Evolutionary conservation across 2,797 vertebrate species (phyloP).

Genomic region (Hyperoplus immaculatus): DNA sequence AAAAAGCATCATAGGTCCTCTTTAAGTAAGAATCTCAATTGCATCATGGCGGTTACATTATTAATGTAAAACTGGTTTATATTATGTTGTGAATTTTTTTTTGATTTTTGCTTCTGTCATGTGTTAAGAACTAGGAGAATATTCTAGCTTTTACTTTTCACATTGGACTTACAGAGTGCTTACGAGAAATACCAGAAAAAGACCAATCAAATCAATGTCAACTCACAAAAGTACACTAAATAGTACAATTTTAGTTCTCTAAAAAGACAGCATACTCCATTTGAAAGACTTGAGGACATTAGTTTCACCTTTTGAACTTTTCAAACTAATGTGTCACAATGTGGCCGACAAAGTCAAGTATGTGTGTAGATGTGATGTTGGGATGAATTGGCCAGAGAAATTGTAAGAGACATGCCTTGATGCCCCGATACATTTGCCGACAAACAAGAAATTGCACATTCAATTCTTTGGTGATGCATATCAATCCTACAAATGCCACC

Average conservation of each 20-base stretch:
- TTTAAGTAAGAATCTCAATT: background rate
- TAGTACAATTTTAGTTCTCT: background rate
- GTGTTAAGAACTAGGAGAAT: background rate
- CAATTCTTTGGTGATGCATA: slow-evolving; percentile 30
- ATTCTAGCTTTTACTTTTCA: background rate
- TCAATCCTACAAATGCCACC: slow-evolving; percentile 26
- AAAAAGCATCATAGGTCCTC: no score
- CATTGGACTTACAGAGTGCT: background rate
- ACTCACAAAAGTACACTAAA: background rate
- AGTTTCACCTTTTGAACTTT: background rate
- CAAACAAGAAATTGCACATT: slow-evolving; percentile 35
- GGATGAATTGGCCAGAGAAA: background rate
- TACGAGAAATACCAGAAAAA: background rate
- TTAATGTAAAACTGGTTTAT: background rate
- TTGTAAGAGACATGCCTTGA: background rate
- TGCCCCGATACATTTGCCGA: background rate
- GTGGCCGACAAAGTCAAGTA: background rate
- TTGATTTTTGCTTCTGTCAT: background rate
- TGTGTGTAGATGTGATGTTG: background rate
- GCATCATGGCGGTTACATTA: background rate
- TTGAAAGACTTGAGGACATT: background rate
- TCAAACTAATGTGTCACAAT: background rate
- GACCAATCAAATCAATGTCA: background rate
- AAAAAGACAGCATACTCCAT: background rate
- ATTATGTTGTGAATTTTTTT: background rate